These are phyloP conservation scores for Penaeus chinensis DNA, from an alignment of 1,140 invertebrate species.

Conservation along the genomic window DNA sequence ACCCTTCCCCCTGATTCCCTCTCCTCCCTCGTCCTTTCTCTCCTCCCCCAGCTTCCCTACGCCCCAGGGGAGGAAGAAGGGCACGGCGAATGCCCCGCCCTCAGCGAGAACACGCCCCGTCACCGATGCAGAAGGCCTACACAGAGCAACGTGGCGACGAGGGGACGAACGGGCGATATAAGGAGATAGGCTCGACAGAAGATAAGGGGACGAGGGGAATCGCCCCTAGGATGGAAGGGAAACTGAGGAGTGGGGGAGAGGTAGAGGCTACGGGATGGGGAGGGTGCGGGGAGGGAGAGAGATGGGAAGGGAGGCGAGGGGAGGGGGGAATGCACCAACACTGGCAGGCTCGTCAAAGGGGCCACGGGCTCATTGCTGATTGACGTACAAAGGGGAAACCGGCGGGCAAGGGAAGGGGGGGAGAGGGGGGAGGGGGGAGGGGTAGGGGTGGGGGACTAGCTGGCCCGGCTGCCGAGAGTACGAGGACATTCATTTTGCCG, in stretches of 20 bases:
- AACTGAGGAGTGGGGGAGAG: slow-evolving; percentile 18
- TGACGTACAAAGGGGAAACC: slow-evolving; percentile 61
- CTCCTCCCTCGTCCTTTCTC: not conserved
- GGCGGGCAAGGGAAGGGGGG: slow-evolving; percentile 31
- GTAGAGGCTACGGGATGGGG: slow-evolving; percentile 1
- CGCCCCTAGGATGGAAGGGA: not conserved
- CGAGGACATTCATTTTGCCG: slow-evolving; percentile 53
- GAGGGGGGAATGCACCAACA: slow-evolving; percentile 25
- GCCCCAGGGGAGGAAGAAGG: not conserved
- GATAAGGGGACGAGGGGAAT: slow-evolving; percentile 17
- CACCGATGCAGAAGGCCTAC: too few relatives aligned
- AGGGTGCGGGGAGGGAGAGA: slow-evolving; percentile 17
- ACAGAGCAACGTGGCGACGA: too few relatives aligned
- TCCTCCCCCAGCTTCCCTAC: not conserved
- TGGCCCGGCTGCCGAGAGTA: slow-evolving; percentile 48
- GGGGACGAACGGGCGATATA: slow-evolving; percentile 10
- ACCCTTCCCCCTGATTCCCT: not conserved
- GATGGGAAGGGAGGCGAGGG: slow-evolving; percentile 24
- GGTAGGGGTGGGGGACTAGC: not conserved
- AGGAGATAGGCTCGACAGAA: slow-evolving; percentile 11
- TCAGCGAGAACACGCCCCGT: too few relatives aligned
- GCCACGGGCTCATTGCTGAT: slow-evolving; percentile 57
- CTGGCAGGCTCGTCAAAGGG: slow-evolving; percentile 45
- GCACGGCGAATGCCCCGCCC: not conserved
- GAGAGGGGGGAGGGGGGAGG: not conserved